Evolutionary conservation across 2,888 invertebrate genomes (phyloP), one percentile per base, ranked within the genome.

Genomic region (Drosophila nigricruria): DNA sequence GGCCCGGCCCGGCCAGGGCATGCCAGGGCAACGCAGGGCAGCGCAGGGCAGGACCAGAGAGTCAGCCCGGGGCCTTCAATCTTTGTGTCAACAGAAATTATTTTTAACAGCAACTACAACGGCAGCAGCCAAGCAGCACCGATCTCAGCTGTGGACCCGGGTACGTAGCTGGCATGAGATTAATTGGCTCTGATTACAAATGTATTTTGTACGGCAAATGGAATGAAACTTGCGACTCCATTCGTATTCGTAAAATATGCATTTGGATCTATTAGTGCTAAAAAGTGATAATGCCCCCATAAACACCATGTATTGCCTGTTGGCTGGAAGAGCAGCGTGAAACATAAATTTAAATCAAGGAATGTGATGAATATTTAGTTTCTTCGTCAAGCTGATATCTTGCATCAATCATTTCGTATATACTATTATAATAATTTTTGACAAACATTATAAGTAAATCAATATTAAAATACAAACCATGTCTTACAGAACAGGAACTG

Each of bases 61-160:
- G 47, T 34, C 56, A 25, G 56, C 40, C 27, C 71, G 50, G 71
- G 77, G 73, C 81, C 82, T 86, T 86, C 90, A 86, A 86, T 89
- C 86, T 86, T 89, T 86, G 86, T 89, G 90, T 86, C 90, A 88
- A 89, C 86, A 89, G 82, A 88, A 89, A 88, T 86, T 89, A 86
- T 86, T 86, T 86, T 86, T 88, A 86, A 86, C 86, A 89, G 81
- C 83, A 88, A 78, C 73, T 78, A 73, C 85, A 73, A 68, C 81
- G 61, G 53, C 71, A 56, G 58, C 70, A 38, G 25, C 54, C 54
- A 30, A 40, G 36, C 47, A 60, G 40, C 63, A 38, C 64, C 66
- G 71, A 67, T 54, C 62, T 38, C 34, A 49, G 65, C 45, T 49
- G 52, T 52, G 38, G 63, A 63, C 57, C 49, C 54, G 57, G 54